These are phyloP conservation scores for Uria aalge DNA, from an alignment of 2,113 vertebrate genomes.

Conservation along the genomic window DNA sequence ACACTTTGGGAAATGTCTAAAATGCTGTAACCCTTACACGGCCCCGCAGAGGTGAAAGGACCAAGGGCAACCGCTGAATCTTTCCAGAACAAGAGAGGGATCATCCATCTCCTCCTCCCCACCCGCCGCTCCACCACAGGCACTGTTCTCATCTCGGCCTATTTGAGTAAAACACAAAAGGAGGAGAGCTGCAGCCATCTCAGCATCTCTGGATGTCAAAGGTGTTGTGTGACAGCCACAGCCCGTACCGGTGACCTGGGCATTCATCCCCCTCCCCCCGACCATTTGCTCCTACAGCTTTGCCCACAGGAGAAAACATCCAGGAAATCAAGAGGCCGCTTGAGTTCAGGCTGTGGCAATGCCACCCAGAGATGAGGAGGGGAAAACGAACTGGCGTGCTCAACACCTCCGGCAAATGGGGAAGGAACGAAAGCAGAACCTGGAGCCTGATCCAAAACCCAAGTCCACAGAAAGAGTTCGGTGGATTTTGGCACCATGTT, in stretches of 20 bases:
- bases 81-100: constrained; percentile 35
- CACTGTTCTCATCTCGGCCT: background rate
- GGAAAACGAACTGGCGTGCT: background rate
- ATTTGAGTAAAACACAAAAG: background rate
- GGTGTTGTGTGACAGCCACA: fast-evolving
- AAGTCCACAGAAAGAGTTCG: background rate
- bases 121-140: fast-evolving
- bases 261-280: background rate
- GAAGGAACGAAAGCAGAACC: background rate
- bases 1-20: constrained; percentile 38
- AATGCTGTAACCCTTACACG: constrained; percentile 14
- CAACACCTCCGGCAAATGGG: background rate
- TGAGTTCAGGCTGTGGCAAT: background rate
- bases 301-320: background rate
- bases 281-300: background rate
- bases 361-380: background rate
- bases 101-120: constrained; percentile 48
- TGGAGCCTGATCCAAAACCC: background rate
- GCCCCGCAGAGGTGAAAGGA: background rate
- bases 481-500: background rate
- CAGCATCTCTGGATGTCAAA: background rate
- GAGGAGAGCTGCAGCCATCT: background rate
- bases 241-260: background rate
- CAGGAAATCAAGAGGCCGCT: background rate
- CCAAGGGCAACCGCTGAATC: constrained; percentile 55